Evolutionary conservation across 1,140 invertebrate species (phyloP).

Genomic region (Drosophila baimaii): DNA sequence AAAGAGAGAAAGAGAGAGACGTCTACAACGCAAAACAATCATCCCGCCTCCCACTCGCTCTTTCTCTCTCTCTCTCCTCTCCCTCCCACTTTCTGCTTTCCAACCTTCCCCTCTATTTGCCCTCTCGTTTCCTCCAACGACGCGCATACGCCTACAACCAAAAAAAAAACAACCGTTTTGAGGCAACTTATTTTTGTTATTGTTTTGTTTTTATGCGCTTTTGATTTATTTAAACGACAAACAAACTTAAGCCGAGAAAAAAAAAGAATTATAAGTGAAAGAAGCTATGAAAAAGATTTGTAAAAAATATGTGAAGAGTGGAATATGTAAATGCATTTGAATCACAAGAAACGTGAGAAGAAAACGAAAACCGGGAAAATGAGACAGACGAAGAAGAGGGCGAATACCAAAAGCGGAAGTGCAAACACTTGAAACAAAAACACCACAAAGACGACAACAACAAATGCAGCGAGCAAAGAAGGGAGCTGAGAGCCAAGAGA

Average conservation of each 20-base stretch:
- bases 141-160: conserved; percentile 44
- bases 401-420: conserved; percentile 66
- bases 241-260: conserved; percentile 9
- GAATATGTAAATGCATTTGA: conserved; percentile 46
- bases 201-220: conserved; percentile 62
- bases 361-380: conserved; percentile 15
- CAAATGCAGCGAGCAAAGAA: conserved; percentile 35
- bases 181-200: conserved; percentile 66
- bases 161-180: conserved; percentile 22
- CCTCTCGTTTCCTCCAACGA: conserved; percentile 15
- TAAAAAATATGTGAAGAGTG: conserved; percentile 13
- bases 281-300: conserved; percentile 7
- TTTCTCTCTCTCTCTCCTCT: conserved; percentile 1
- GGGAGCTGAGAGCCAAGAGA: conserved; percentile 1
- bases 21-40: conserved; percentile 54
- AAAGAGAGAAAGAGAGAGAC: conserved; percentile 22
- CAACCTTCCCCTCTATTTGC: neutral
- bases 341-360: conserved; percentile 22
- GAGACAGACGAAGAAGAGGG: neutral
- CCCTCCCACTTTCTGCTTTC: neutral
- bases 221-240: conserved; percentile 41
- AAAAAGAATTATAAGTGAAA: neutral
- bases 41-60: conserved; percentile 4
- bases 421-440: conserved; percentile 65
- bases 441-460: conserved; percentile 30